A percentile compares a stretch with the other conserved stretches of the same genome.
Evolutionary conservation across 2,113 vertebrate species (phyloP).

Genomic region (Erpornis zantholeuca): DNA sequence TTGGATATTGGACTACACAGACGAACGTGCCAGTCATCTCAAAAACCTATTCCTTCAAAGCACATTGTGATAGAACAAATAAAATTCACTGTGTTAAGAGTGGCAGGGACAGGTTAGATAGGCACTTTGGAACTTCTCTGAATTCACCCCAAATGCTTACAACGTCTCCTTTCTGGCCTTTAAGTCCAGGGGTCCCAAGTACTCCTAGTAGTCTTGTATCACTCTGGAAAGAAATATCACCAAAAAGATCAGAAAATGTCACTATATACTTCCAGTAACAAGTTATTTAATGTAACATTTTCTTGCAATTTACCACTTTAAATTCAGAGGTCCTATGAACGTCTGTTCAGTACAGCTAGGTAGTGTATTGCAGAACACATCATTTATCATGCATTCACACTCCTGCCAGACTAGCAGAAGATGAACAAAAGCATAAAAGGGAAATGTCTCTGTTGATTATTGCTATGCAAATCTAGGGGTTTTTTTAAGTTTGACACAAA

Average conservation of each 20-base stretch:
- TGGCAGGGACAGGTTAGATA: background rate
- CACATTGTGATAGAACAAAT: background rate
- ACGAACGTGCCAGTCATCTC: background rate
- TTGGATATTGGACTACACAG: background rate
- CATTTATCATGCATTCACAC: background rate
- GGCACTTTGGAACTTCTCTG: background rate
- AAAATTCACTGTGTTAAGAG: background rate
- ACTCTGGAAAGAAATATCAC: conserved; percentile 69
- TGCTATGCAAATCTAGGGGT: background rate
- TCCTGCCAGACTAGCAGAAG: background rate
- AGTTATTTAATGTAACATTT: background rate
- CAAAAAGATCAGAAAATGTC: conserved; percentile 44
- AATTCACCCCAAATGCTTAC: conserved; percentile 69
- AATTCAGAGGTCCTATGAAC: background rate
- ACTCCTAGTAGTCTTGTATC: conserved; percentile 74
- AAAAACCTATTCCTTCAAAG: background rate
- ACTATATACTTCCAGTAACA: background rate
- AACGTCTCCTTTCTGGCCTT: conserved; percentile 80
- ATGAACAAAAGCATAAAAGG: background rate
- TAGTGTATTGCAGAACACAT: background rate
- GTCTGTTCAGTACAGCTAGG: background rate
- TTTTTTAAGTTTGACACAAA: background rate
- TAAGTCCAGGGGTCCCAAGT: conserved; percentile 69
- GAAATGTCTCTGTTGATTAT: background rate
- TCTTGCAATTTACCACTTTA: background rate